These are phyloP conservation scores for Apostichopus leukothele DNA, from an alignment of 53 echinoderm and acorn worm genomes.

Conservation along the genomic window DNA sequence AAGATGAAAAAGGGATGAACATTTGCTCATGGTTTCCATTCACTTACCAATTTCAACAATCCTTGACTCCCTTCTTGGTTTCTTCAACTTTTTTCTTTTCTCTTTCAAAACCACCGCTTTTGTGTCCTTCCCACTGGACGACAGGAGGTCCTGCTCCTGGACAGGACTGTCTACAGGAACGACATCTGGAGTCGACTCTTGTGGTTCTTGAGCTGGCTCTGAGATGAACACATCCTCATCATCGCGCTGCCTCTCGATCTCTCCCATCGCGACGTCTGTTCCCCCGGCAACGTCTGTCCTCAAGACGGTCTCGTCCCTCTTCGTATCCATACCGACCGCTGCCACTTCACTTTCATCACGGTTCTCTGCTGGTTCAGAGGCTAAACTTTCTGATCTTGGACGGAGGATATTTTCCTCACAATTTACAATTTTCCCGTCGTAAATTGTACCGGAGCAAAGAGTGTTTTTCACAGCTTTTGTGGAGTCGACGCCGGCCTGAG, in stretches of 20 bases:
- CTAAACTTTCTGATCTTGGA: background rate
- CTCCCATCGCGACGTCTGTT: background rate
- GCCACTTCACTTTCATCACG: background rate
- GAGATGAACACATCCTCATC: background rate
- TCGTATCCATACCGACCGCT: background rate
- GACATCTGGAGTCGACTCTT: background rate
- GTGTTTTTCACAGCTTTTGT: no score
- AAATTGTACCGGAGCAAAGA: background rate
- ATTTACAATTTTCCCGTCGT: background rate
- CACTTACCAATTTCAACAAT: constrained; percentile 47
- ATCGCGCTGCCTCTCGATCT: background rate
- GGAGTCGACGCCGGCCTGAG: no score
- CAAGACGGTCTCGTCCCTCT: background rate
- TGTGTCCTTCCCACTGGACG: background rate
- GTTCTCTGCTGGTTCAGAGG: background rate
- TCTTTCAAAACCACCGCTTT: background rate
- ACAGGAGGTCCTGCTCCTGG: background rate
- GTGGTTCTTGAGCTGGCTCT: background rate
- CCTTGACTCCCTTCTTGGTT: constrained; percentile 7
- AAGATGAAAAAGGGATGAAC: no score
- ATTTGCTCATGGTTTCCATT: no score
- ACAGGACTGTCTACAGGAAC: background rate
- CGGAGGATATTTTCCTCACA: background rate
- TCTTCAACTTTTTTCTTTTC: constrained; percentile 36
- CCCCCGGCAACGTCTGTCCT: background rate